Evolutionary conservation across 2,888 invertebrate genomes (phyloP), one percentile per base, ranked within the genome.

Genomic region (Sicus ferrugineus): DNA sequence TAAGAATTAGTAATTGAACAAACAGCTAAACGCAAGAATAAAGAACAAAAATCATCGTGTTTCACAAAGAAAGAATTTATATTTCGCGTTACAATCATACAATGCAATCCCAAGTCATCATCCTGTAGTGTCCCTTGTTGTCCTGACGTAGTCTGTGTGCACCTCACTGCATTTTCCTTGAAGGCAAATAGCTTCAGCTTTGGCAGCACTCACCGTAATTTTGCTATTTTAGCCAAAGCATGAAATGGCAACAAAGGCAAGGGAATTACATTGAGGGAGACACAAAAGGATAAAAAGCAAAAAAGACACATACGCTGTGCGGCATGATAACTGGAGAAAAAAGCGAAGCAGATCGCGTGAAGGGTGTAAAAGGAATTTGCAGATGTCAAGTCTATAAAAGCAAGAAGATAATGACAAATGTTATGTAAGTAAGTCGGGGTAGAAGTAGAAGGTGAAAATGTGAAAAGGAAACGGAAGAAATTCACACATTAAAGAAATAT

Each of bases 211-310:
- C 34, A 19, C 61, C 42, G 61, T 42, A 31, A 58, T 30, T 58
- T 58, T 58, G 6, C 34, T 14, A 58, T 58, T 58, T 58, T 58
- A 58, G 58, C 58, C 58, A 34, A 34, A 9, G 14, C 7, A 30
- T 58, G 19, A 58, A 58, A 58, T n/a, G 34, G 34, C 58, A 58
- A 58, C 34, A 58, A 58, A 58, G 19, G 34, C 34, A 19, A 23
- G 26, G 7, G 54, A 54, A 21, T 3, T 5, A 26, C 3, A 54
- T 7, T 3, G 21, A 50, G 11, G 0, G 26, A 14, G 26, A 54
- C 6, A 31, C 4, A 58, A 1, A 58, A n/a, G 7, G 6, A 58
- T 11, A 58, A 16, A 58, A 52, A 52, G 2, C 6, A 19, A 21
- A 52, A 21, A n/a, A 26, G 52, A 52, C 21, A n/a, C 3, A n/a